A percentile compares a stretch with the other conserved stretches of the same genome.
Evolutionary conservation across 1,140 invertebrate genomes (phyloP).

Genomic region (Maniola jurtina): DNA sequence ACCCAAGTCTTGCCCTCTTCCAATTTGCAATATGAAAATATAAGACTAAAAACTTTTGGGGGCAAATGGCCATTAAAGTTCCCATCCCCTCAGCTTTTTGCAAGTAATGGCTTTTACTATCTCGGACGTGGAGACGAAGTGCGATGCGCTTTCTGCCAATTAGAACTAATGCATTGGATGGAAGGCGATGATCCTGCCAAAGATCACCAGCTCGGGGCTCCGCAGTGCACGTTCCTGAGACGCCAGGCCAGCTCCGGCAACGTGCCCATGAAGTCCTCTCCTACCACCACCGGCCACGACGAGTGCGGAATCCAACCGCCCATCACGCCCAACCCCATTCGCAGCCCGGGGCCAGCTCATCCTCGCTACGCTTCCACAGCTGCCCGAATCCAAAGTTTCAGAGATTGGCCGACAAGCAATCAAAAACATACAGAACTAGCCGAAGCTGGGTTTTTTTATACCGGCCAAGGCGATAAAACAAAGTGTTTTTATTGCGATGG

Average conservation of each 20-base stretch:
- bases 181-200: conserved; percentile 87
- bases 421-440: conserved; percentile 88
- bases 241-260: conserved; percentile 82
- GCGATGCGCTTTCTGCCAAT: conserved; percentile 91
- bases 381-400: conserved; percentile 85
- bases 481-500: conserved; percentile 93
- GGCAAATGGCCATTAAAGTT: conserved; percentile 69
- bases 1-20: conserved; percentile 41
- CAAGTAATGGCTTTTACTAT: conserved; percentile 91
- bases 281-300: conserved; percentile 71
- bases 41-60: conserved; percentile 67
- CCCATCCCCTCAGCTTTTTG: conserved; percentile 65
- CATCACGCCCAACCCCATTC: conserved; percentile 58
- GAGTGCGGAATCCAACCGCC: conserved; percentile 81
- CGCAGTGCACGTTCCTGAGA: conserved; percentile 86
- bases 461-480: conserved; percentile 90
- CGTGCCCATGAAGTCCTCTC: conserved; percentile 69
- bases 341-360: conserved; percentile 79
- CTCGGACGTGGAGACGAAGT: conserved; percentile 84
- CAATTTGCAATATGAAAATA: conserved; percentile 65
- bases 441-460: conserved; percentile 94
- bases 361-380: conserved; percentile 83
- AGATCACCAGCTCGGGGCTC: conserved; percentile 90
- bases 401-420: conserved; percentile 85
- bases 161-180: conserved; percentile 91